Evolutionary conservation across 2,797 vertebrate species (phyloP), one percentile per base, ranked within the genome.

Genomic region (Holocentrus rufus): DNA sequence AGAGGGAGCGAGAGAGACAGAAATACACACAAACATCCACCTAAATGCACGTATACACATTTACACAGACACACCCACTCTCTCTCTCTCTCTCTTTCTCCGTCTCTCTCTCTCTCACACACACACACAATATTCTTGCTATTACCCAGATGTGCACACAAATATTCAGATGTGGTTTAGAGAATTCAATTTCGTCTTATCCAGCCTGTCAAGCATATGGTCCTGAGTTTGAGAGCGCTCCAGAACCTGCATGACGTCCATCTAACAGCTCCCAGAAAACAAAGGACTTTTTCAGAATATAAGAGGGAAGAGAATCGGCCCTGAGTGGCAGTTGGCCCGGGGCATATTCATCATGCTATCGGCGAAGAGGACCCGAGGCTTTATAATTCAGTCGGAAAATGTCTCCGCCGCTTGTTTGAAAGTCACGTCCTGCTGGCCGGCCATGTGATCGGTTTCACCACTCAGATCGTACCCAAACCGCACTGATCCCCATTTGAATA

Each of bases 201-300:
- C 74, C 65, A 70, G 34, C 36, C 59, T 70, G 64, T 79, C 72
- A 76, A 65, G 56, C 82, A 87, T 85, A 68, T 72, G 79, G 77
- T 82, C 79, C 64, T 60, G 27, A 54, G 56, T 80, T 79, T 82
- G 77, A 88, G 74, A 74, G 34, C 13, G 11, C 31, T 84, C 69
- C 79, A 69, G 83, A 76, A 81, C 61, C 69, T 81, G 71, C 49
- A 68, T 74, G 63, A 70, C 78, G 74, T 80, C 58, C 2, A 30
- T 56, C n/a, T 79, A 74, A 87, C 79, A 84, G 74, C 66, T 85
- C 67, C 71, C 62, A 76, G 49, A 85, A 85, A 88, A 85, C 72
- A 84, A 82, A 69, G 13, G 67, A 81, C 62, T 81, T 82, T 82
- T 82, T 74, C 11, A 70, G 68, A 82, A 83, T 52, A 47, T 52